Evolutionary conservation across 1,140 invertebrate genomes (phyloP).

Genomic region (Orchesella cincta): DNA sequence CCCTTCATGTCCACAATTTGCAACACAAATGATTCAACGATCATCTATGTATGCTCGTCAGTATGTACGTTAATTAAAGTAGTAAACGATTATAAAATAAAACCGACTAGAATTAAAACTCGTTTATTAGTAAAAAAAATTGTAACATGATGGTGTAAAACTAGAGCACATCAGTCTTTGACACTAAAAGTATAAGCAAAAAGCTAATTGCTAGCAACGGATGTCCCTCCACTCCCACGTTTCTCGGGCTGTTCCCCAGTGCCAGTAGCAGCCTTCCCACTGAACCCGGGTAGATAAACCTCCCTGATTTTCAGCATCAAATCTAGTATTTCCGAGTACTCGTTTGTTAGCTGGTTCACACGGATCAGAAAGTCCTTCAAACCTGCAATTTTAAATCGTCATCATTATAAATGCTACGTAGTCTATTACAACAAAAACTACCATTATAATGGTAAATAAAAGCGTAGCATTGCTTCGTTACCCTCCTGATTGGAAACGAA

Average conservation of each 20-base stretch:
- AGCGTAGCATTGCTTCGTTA: neutral
- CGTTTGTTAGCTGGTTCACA: conserved; percentile 17
- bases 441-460: neutral
- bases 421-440: neutral
- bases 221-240: neutral
- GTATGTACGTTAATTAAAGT: no score
- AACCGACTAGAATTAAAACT: no score
- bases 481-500: conserved; percentile 17
- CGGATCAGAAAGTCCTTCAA: conserved; percentile 38
- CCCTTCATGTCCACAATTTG: no score
- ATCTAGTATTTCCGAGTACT: conserved; percentile 15
- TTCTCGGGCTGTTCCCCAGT: no score
- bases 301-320: conserved; percentile 30
- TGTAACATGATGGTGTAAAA: no score
- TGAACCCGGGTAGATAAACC: conserved; percentile 33
- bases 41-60: no score
- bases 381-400: neutral
- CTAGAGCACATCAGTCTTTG: no score
- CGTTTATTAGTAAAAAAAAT: no score
- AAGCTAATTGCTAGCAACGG: neutral
- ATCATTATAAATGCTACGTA: neutral
- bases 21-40: no score
- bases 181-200: no score
- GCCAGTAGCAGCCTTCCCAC: neutral
- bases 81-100: no score